Percentiles rank a stretch among this genome's conserved stretches.
phyloP scores from a whole-genome alignment of 53 echinoderm and acorn worm genomes.

The Luidia sarsii region DNA sequence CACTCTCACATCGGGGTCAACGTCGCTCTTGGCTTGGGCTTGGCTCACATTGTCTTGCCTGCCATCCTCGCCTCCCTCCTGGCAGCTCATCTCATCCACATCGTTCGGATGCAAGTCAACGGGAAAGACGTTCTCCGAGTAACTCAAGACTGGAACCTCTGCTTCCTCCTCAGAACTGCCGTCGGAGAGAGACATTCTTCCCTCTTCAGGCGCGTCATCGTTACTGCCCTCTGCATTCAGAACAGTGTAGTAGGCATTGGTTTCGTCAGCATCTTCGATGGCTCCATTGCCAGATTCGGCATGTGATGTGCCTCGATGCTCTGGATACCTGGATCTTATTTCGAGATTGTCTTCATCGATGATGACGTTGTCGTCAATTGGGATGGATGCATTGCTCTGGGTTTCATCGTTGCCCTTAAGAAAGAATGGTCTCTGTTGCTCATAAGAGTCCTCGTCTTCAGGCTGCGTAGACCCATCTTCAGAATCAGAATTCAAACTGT shows the following conservation, averaged over 20 bases:
- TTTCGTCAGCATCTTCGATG: background rate
- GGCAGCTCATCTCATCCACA: background rate
- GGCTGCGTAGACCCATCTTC: constrained; percentile 2
- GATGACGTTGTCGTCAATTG: constrained; percentile 7
- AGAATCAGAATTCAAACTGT: constrained; percentile 4
- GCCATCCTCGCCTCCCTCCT: constrained; percentile 15
- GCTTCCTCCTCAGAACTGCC: constrained; percentile 34
- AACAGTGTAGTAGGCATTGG: constrained; percentile 33
- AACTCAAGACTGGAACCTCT: background rate
- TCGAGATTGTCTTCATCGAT: constrained; percentile 50
- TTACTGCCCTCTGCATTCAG: constrained; percentile 47
- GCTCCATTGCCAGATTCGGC: constrained; percentile 16
- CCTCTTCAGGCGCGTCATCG: constrained; percentile 10
- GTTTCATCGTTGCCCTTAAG: constrained; percentile 19
- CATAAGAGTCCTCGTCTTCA: constrained; percentile 4
- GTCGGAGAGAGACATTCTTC: constrained; percentile 1
- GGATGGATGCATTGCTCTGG: background rate
- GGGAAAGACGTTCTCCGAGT: background rate
- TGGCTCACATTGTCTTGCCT: constrained; percentile 1
- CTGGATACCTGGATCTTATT: constrained; percentile 29
- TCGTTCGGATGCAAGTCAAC: background rate
- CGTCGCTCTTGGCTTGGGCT: constrained; percentile 24
- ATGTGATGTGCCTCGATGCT: background rate
- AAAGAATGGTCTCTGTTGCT: constrained; percentile 27
- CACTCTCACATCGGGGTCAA: constrained; percentile 23